Conservation (phyloP, 2,888 invertebrate genomes). For the Mythimna pallens region DNA sequence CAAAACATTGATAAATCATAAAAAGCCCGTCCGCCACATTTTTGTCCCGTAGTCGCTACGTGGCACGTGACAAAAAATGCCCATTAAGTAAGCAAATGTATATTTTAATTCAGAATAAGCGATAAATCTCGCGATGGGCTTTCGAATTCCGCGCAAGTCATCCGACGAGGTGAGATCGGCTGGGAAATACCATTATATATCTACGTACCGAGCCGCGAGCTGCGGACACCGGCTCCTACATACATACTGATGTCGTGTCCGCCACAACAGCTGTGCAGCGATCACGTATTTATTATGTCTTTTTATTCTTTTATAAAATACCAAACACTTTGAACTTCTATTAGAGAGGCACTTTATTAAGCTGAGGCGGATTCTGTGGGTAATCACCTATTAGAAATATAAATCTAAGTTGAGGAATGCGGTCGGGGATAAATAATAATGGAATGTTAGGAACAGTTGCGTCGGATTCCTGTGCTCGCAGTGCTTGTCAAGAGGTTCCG, state of each 20-base stretch:
- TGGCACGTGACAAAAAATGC: conserved; percentile 88
- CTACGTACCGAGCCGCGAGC: conserved; percentile 72
- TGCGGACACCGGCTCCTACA: conserved; percentile 75
- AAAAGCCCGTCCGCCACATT: conserved; percentile 77
- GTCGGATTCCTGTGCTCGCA: conserved; percentile 77
- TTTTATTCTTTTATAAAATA: conserved; percentile 61
- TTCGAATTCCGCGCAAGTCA: conserved; percentile 90
- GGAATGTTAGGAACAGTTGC: conserved; percentile 81
- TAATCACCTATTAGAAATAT: conserved; percentile 65
- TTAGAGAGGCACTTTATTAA: conserved; percentile 50
- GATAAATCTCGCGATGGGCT: conserved; percentile 90
- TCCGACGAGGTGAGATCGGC: conserved; percentile 89
- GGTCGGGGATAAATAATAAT: conserved; percentile 73
- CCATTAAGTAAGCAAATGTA: conserved; percentile 89
- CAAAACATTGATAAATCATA: conserved; percentile 82
- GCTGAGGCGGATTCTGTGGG: conserved; percentile 57
- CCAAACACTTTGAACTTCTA: conserved; percentile 51
- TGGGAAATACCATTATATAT: conserved; percentile 89
- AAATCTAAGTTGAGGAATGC: conserved; percentile 69
- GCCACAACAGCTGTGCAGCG: conserved; percentile 73
- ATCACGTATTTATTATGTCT: conserved; percentile 73
- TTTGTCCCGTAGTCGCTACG: conserved; percentile 78
- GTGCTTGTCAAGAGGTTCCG: conserved; percentile 78
- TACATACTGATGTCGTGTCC: conserved; percentile 80
- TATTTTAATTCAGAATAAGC: conserved; percentile 90